A percentile compares a stretch with the other conserved stretches of the same genome.
These are phyloP conservation scores for Sebastes trivittatus DNA, from an alignment of 2,797 vertebrate species.

Conservation along the genomic window DNA sequence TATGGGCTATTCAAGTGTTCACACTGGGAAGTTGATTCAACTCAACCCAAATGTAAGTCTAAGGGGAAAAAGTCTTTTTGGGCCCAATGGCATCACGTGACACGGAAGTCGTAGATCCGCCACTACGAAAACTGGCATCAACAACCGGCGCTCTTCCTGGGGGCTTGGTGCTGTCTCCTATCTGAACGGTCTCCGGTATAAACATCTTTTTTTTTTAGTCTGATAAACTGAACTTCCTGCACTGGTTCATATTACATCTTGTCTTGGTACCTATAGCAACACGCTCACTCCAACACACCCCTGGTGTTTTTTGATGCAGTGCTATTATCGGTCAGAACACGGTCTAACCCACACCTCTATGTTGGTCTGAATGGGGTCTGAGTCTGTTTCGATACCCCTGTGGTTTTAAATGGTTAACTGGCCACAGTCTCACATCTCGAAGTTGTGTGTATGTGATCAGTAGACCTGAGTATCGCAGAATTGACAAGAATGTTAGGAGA, in stretches of 20 bases:
- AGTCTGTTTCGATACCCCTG: not conserved
- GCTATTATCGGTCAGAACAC: not conserved
- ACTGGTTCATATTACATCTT: conserved; percentile 5
- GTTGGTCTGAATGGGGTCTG: not conserved
- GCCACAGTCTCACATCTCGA: not conserved
- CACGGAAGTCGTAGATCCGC: too few relatives aligned
- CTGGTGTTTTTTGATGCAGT: not conserved
- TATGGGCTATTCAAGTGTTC: too few relatives aligned
- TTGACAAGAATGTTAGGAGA: conserved; percentile 3
- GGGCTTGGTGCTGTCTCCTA: not conserved
- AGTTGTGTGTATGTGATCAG: not conserved
- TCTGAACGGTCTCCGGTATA: not conserved
- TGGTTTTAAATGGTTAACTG: conserved; percentile 6
- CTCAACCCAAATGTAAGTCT: too few relatives aligned
- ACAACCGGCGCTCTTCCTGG: too few relatives aligned
- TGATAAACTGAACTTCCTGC: not conserved
- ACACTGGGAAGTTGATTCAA: too few relatives aligned
- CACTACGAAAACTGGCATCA: too few relatives aligned
- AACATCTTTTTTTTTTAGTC: not conserved
- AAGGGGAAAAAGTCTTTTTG: too few relatives aligned
- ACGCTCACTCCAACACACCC: not conserved
- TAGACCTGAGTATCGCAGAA: not conserved
- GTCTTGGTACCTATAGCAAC: conserved; percentile 21
- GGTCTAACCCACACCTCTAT: not conserved
- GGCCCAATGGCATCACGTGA: too few relatives aligned